A percentile compares a stretch with the other conserved stretches of the same genome.
These are phyloP conservation scores for Pampusana beccarii DNA, from an alignment of 2,113 vertebrate genomes.

Conservation along the genomic window DNA sequence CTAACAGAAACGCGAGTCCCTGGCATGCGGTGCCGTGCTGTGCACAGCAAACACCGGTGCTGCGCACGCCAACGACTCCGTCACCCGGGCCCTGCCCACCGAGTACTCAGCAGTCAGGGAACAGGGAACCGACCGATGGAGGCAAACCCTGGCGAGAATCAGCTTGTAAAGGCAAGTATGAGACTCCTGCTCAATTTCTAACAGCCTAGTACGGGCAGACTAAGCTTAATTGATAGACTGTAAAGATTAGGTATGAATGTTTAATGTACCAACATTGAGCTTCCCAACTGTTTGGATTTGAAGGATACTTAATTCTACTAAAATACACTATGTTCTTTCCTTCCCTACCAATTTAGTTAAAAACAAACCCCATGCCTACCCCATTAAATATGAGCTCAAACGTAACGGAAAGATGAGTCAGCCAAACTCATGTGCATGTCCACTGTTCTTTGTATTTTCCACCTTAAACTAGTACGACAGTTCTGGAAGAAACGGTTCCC, in stretches of 20 bases:
- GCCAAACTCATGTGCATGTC: accelerated
- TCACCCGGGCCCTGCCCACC: no score
- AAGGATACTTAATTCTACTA: not conserved
- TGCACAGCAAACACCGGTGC: not conserved
- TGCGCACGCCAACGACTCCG: not conserved
- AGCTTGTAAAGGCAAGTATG: not conserved
- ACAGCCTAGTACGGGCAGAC: not conserved
- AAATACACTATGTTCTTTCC: not conserved
- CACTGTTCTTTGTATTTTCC: not conserved
- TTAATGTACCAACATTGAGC: not conserved
- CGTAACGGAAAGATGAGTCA: not conserved
- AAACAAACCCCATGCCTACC: not conserved
- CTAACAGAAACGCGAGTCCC: not conserved
- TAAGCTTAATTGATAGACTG: not conserved
- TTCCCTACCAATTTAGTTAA: not conserved
- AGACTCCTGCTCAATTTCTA: not conserved
- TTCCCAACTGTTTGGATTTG: accelerated
- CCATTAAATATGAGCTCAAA: not conserved
- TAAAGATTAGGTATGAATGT: accelerated
- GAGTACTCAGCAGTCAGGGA: no score
- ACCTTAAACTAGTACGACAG: not conserved
- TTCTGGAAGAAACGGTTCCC: not conserved
- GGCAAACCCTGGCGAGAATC: not conserved
- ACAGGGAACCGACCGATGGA: not conserved
- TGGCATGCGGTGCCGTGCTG: not conserved